These are phyloP conservation scores for Cryptotis parvus DNA, from an alignment of 2,113 vertebrate genomes.

Conservation along the genomic window DNA sequence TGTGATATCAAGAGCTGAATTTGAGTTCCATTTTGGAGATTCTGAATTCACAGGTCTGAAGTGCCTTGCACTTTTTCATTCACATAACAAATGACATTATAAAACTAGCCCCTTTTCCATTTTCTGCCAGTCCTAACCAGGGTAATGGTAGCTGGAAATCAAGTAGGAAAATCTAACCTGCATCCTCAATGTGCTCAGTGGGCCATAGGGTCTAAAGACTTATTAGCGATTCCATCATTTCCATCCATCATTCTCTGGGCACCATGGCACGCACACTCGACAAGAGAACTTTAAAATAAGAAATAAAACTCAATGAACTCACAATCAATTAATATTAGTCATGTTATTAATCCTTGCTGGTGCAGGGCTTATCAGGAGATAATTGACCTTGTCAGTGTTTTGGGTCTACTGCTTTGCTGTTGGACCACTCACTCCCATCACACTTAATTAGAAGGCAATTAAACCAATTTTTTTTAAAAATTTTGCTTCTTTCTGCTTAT, in stretches of 20 bases:
- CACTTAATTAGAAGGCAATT: constrained; percentile 81
- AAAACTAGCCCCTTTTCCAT: not conserved
- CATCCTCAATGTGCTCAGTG: not conserved
- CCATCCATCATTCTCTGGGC: constrained; percentile 34
- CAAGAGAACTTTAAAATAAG: constrained; percentile 80
- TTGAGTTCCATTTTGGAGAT: constrained; percentile 39
- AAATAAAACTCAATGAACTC: constrained; percentile 81
- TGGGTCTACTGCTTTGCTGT: constrained; percentile 40
- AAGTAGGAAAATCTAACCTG: constrained; percentile 50
- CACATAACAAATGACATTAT: constrained; percentile 14
- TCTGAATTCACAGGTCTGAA: constrained; percentile 28
- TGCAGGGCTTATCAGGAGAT: constrained; percentile 77
- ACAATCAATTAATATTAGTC: constrained; percentile 83
- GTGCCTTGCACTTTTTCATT: constrained; percentile 26
- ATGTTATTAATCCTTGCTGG: constrained; percentile 82
- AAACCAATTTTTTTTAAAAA: constrained; percentile 56
- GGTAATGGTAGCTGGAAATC: not conserved
- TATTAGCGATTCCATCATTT: constrained; percentile 51
- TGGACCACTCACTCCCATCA: constrained; percentile 66
- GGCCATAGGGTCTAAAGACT: not conserved
- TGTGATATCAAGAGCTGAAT: not conserved
- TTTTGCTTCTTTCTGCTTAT: constrained; percentile 50
- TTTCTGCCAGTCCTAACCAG: not conserved
- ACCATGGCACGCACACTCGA: not conserved
- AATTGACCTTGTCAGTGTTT: constrained; percentile 84